Percentiles rank a stretch among this genome's conserved stretches.
Evolutionary conservation across 2,888 invertebrate species (phyloP).

Genomic region (Baronia brevicornis): DNA sequence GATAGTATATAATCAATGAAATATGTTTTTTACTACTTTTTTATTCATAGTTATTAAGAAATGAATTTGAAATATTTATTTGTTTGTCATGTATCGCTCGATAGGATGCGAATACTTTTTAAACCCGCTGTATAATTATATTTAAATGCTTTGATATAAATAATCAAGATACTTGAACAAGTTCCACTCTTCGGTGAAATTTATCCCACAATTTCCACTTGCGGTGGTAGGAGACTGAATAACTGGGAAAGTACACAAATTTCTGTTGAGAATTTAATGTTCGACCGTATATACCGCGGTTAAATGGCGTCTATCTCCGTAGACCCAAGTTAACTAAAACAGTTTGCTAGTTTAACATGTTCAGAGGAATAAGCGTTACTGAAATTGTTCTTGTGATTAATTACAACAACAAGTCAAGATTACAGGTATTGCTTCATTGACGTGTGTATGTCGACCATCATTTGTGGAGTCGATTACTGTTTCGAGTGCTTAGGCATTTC

Average conservation of each 20-base stretch:
- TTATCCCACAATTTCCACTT: slow-evolving; percentile 16
- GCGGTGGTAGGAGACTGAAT: slow-evolving; percentile 13
- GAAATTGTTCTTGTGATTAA: slow-evolving; percentile 46
- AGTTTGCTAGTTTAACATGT: slow-evolving; percentile 49
- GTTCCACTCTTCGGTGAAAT: slow-evolving; percentile 9
- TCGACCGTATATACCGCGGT: slow-evolving; percentile 29
- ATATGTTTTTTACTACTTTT: no score
- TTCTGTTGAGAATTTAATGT: slow-evolving; percentile 26
- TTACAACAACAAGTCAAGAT: slow-evolving; percentile 19
- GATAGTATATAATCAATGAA: no score
- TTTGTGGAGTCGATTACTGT: no score
- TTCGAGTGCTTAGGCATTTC: no score
- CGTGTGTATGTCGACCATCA: no score
- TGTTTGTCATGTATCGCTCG: no score
- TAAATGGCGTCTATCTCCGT: slow-evolving; percentile 29
- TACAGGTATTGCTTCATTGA: slow-evolving; percentile 22
- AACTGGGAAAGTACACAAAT: slow-evolving; percentile 20
- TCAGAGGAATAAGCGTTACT: slow-evolving; percentile 38
- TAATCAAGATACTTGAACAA: slow-evolving; percentile 10
- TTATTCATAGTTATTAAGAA: no score
- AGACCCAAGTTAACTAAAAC: slow-evolving; percentile 40
- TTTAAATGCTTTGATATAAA: no score
- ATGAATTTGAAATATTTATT: no score
- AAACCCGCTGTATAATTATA: no score
- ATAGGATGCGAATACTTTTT: no score